Base-by-base conservation (phyloP, 2,888 invertebrate genomes). In the Leptogaster cylindrica region DNA sequence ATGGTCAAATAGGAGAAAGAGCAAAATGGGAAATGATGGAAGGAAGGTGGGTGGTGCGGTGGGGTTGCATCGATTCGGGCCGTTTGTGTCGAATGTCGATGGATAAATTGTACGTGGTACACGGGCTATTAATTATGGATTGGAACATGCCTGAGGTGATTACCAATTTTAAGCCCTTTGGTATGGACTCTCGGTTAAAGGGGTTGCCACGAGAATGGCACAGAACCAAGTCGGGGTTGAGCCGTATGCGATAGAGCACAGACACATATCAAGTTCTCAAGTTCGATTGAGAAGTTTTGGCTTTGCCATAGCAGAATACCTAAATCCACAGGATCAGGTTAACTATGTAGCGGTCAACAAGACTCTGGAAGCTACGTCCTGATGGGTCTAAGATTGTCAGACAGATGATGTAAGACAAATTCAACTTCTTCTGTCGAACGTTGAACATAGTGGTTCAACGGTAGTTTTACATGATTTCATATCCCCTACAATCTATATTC, bases 51-150 rank as follows among this genome's bases (percentile, higher is more conserved):
- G n/a, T 12, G 16, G 41, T 41, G 41, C 18, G 23, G 39, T 58
- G 25, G n/a, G n/a, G n/a, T n/a, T 61, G 20, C 41, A 64, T 52
- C 51, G 64, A 68, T 68, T 33, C 31, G 20, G 20, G 31, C 23
- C 51, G 25, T 44, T 69, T 63, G 36, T 69, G 58, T 67, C 52
- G 69, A 55, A 69, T 66, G 64, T 66, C 69, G 63, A 69, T 66
- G 66, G 64, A 69, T 69, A 69, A 69, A 69, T 69, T 66, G 69
- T 66, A 63, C 66, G 66, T 63, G 65, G 64, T 69, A 69, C 69
- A 69, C 48, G 66, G 64, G 64, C 69, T 69, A 69, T 69, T 69
- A 69, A 69, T 69, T 69, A 69, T 69, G 66, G 63, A 69, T 66
- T 66, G 52, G 50, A 52, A 69, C 64, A 66, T 66, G 69, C 66